phyloP scores from a whole-genome alignment of 2,888 invertebrate genomes.

The Aplocera efformata region DNA sequence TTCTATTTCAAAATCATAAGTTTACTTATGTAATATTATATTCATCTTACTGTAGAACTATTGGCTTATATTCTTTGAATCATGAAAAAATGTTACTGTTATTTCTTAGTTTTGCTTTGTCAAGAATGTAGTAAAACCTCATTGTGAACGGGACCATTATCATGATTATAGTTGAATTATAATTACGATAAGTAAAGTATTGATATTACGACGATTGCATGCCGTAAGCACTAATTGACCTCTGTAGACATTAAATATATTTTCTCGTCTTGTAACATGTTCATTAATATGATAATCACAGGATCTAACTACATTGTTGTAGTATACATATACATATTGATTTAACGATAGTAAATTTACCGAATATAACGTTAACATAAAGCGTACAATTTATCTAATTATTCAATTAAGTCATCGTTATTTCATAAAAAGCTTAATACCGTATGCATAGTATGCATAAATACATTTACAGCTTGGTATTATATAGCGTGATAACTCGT shows the following conservation, averaged over 20 bases:
- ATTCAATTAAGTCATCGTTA: neutral
- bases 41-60: constrained; percentile 17
- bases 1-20: constrained; percentile 43
- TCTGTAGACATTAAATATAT: constrained; percentile 33
- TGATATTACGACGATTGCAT: constrained; percentile 22
- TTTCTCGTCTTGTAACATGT: constrained; percentile 38
- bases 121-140: constrained; percentile 21
- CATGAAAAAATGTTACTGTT: no score
- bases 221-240: constrained; percentile 35
- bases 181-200: constrained; percentile 36
- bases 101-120: no score
- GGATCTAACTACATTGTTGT: constrained; percentile 4
- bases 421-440: neutral
- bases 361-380: neutral
- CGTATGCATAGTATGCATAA: neutral
- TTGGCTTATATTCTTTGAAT: constrained; percentile 16
- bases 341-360: neutral
- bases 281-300: constrained; percentile 38
- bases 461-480: neutral
- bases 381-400: neutral
- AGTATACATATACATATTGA: no score
- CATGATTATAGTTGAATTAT: constrained; percentile 36
- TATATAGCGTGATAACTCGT: neutral
- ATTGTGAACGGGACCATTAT: constrained; percentile 30
- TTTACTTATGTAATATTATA: constrained; percentile 33